Percentiles rank a stretch among this genome's conserved stretches.
phyloP scores from a whole-genome alignment of 2,888 invertebrate genomes.

The Pristionchus entomophagus region DNA sequence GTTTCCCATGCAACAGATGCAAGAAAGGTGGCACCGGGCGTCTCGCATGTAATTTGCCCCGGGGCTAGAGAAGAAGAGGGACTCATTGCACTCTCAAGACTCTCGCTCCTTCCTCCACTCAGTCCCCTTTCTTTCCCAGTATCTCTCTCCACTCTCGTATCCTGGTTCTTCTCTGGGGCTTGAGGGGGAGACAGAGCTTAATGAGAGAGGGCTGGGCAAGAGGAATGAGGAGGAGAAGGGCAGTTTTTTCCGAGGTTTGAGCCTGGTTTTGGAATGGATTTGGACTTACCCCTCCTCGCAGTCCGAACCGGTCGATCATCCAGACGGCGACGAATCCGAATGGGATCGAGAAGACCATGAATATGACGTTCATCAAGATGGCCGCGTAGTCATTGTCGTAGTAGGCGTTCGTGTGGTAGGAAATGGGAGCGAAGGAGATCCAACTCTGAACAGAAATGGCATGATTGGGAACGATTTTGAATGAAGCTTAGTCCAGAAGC shows the following conservation, averaged over 20 bases:
- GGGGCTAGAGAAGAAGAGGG: neutral
- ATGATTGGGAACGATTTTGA: too few species aligned
- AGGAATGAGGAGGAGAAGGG: neutral
- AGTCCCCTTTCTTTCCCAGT: neutral
- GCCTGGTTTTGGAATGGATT: neutral
- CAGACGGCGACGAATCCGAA: constrained; percentile 78
- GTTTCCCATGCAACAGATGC: too few species aligned
- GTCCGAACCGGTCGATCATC: constrained; percentile 78
- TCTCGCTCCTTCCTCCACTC: neutral
- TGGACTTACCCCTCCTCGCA: constrained; percentile 76
- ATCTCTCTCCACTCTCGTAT: neutral
- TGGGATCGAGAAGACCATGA: constrained; percentile 77
- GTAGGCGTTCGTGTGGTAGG: constrained; percentile 77
- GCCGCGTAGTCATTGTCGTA: constrained; percentile 76
- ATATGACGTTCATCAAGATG: constrained; percentile 78
- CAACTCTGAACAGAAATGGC: constrained; percentile 74
- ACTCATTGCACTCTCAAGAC: constrained; percentile 27
- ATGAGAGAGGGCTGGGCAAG: constrained; percentile 20
- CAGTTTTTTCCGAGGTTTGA: neutral
- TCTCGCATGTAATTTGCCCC: neutral
- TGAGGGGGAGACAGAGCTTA: neutral
- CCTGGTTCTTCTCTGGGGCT: neutral
- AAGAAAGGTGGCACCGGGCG: too few species aligned
- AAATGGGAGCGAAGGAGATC: constrained; percentile 79
- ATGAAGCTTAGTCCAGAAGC: too few species aligned